Evolutionary conservation across 2,113 vertebrate genomes (phyloP).

Genomic region (Centropus bengalensis): DNA sequence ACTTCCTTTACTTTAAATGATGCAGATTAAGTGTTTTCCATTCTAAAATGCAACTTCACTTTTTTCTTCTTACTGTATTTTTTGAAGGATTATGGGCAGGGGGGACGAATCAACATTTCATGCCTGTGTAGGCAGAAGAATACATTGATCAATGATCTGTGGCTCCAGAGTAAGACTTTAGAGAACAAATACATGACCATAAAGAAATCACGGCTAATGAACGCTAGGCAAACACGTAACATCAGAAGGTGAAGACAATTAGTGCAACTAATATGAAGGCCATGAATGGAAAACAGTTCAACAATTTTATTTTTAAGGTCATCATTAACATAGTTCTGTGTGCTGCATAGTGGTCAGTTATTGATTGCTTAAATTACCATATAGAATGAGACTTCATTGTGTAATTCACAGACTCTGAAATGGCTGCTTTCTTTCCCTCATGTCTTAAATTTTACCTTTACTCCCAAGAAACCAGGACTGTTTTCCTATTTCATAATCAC

Average conservation of each 20-base stretch:
- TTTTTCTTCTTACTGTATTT: background rate
- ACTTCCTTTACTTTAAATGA: background rate
- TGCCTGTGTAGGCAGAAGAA: background rate
- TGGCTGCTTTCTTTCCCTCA: background rate
- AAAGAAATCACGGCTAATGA: background rate
- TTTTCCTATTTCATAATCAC: background rate
- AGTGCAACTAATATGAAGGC: background rate
- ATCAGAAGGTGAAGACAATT: background rate
- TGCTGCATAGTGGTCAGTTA: background rate
- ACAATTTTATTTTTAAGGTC: background rate
- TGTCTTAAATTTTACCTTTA: background rate
- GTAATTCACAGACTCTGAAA: background rate
- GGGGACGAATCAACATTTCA: background rate
- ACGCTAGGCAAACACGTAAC: background rate
- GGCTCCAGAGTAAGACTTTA: background rate
- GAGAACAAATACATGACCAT: background rate
- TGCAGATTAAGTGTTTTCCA: background rate
- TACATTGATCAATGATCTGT: background rate
- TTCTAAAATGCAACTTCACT: background rate
- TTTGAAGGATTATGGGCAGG: rapidly evolving
- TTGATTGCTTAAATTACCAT: background rate
- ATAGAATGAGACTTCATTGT: background rate
- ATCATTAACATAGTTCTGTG: background rate
- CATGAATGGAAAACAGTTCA: background rate
- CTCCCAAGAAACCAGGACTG: background rate